Percentiles rank a stretch among this genome's conserved stretches.
phyloP scores from a whole-genome alignment of 2,797 vertebrate genomes.

The Odontamblyopus lacepedii region DNA sequence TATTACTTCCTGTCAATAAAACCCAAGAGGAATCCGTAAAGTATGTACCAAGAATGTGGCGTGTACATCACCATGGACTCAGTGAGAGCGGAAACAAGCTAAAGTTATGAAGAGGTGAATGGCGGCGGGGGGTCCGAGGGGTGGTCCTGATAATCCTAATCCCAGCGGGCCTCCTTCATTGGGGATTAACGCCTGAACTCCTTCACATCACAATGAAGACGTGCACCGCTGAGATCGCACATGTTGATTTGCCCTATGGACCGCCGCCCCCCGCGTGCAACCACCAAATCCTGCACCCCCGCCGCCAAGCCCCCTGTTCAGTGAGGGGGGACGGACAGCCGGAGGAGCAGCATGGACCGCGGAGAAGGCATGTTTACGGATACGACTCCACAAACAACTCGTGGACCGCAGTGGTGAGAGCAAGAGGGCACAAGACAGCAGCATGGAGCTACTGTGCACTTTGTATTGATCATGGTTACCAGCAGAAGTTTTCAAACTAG shows the following conservation, averaged over 20 bases:
- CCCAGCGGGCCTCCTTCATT: constrained; percentile 64
- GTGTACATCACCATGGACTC: neutral
- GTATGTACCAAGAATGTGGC: neutral
- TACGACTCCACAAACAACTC: neutral
- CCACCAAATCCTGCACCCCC: constrained; percentile 53
- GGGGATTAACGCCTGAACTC: constrained; percentile 61
- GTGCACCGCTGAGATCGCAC: constrained; percentile 58
- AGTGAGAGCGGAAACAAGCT: constrained; percentile 1
- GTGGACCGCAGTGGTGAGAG: too few species aligned
- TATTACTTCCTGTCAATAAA: neutral
- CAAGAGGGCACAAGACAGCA: neutral
- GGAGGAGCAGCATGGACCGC: constrained; percentile 7
- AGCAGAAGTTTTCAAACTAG: constrained; percentile 1
- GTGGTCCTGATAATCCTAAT: constrained; percentile 75
- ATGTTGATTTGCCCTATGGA: constrained; percentile 63
- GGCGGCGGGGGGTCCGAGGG: neutral
- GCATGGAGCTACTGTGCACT: constrained; percentile 1
- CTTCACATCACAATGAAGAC: constrained; percentile 29
- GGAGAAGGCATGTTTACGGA: constrained; percentile 28
- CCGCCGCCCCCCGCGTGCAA: constrained; percentile 33
- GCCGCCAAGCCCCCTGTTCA: neutral
- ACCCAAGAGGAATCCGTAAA: neutral
- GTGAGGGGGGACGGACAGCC: constrained; percentile 29
- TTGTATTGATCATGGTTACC: neutral
- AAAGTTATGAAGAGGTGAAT: constrained; percentile 10